Evolutionary conservation across 2,888 invertebrate species (phyloP), one percentile per base, ranked within the genome.

Genomic region (Epistrophe eligans): DNA sequence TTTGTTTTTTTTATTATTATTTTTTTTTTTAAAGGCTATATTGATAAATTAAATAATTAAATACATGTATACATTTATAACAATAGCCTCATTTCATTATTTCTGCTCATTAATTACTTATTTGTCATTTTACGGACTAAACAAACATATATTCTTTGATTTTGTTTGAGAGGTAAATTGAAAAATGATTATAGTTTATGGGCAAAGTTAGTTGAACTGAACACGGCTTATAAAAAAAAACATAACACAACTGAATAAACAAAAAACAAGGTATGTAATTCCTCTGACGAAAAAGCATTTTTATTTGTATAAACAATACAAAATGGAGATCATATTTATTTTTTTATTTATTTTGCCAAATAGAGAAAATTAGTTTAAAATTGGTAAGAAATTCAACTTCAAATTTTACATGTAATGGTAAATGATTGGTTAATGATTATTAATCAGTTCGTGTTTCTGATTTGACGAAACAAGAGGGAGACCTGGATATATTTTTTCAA

Each of bases 181-280:
- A 24, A 15, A 62, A 62, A 24, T 43, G 24, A 24, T 24, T 43
- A n/a, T n/a, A 62, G 8, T 40, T 35, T 11, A 24, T 60, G 40
- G 19, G 40, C 6, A 28, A 24, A 40, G 13, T 19, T 19, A 60
- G 4, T 62, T 43, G 9, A 40, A 62, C 24, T 62, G 43, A 62
- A 15, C 1, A 62, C 4, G 40, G 62, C 40, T 62, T 43, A 6
- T 10, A 43, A 62, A 60, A 67, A 72, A 10, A 66, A 81, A 77
- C 76, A 81, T 73, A 67, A 85, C 60, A 66, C 62, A 79, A 79
- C 43, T 72, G 82, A 77, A 82, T 85, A 77, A 85, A 82, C 11
- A 70, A 85, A 71, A 77, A 17, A 57, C 57, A 81, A 85, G 85
- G 82, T 85, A 82, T 57, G 73, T 70, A 77, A 85, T 85, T 85